Evolutionary conservation across 1,140 invertebrate species (phyloP).

Genomic region (Psilanteris sp.): DNA sequence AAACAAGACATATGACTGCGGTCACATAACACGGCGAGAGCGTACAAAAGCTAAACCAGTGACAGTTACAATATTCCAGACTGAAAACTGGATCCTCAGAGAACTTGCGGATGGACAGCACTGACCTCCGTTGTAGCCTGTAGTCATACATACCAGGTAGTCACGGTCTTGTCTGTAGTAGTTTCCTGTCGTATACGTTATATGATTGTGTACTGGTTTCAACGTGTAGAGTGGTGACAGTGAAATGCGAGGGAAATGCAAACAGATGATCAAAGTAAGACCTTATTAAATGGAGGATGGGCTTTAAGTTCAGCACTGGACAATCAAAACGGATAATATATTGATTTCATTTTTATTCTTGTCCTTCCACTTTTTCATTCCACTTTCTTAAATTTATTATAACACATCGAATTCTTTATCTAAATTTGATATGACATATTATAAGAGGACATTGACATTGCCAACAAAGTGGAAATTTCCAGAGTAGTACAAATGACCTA

Average conservation of each 20-base stretch:
- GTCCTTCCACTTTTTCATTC: conserved; percentile 29
- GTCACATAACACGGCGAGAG: conserved; percentile 59
- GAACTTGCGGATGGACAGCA: conserved; percentile 66
- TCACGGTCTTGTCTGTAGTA: conserved; percentile 34
- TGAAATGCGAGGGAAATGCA: conserved; percentile 50
- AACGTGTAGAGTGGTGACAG: too few species aligned
- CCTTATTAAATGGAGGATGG: conserved; percentile 66
- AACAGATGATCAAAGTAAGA: conserved; percentile 67
- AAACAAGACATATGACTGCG: conserved; percentile 70
- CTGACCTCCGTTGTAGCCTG: conserved; percentile 65
- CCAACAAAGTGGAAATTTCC: too few species aligned
- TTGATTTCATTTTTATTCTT: conserved; percentile 39
- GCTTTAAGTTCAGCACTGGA: conserved; percentile 58
- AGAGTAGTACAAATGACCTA: too few species aligned
- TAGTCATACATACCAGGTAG: conserved; percentile 57
- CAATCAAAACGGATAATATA: conserved; percentile 62
- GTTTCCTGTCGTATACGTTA: conserved; percentile 38
- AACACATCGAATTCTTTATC: too few species aligned
- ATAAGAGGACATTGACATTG: too few species aligned
- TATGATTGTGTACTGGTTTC: conserved; percentile 50
- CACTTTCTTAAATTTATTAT: too few species aligned
- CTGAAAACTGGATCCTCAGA: conserved; percentile 67
- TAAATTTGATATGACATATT: too few species aligned
- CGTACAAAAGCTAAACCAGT: conserved; percentile 59
- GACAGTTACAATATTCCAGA: conserved; percentile 69